These are phyloP conservation scores for Drosophila paucipuncta DNA, from an alignment of 2,888 invertebrate species.

Conservation along the genomic window DNA sequence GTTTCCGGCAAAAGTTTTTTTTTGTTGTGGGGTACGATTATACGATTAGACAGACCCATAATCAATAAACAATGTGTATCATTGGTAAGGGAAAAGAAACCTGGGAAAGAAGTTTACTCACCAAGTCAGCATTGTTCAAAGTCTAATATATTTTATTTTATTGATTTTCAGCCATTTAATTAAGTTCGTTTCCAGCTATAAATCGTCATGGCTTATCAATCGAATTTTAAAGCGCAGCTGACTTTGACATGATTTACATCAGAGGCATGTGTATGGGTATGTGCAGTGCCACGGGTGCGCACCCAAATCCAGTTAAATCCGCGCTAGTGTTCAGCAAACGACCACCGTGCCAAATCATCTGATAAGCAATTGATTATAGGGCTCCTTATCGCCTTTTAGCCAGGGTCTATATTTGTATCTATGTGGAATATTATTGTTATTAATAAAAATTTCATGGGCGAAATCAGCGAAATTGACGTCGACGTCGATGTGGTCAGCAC, in stretches of 20 bases:
- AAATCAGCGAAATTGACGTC: conserved; percentile 12
- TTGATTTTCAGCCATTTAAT: conserved; percentile 43
- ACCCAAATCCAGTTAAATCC: conserved; percentile 48
- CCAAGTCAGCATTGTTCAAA: conserved; percentile 21
- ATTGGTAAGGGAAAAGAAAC: neutral
- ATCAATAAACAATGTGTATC: neutral
- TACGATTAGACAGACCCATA: neutral
- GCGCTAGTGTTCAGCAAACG: conserved; percentile 1
- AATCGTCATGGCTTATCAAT: conserved; percentile 42
- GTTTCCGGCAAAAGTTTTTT: neutral
- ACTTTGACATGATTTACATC: conserved; percentile 50
- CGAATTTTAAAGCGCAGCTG: conserved; percentile 31
- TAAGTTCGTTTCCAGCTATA: conserved; percentile 36
- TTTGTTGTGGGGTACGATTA: neutral
- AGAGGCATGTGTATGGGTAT: conserved; percentile 1
- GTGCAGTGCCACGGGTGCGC: neutral
- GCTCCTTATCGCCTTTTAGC: conserved; percentile 47
- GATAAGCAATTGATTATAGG: conserved; percentile 51
- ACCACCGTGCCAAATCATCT: conserved; percentile 10
- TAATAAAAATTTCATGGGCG: conserved; percentile 27
- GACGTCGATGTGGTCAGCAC: conserved; percentile 21
- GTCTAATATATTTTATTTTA: conserved; percentile 10
- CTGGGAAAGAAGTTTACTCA: conserved; percentile 25
- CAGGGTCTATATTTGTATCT: conserved; percentile 27
- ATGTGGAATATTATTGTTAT: conserved; percentile 39